Base-by-base conservation (phyloP, 2,888 invertebrate genomes). In the Mantis religiosa region DNA sequence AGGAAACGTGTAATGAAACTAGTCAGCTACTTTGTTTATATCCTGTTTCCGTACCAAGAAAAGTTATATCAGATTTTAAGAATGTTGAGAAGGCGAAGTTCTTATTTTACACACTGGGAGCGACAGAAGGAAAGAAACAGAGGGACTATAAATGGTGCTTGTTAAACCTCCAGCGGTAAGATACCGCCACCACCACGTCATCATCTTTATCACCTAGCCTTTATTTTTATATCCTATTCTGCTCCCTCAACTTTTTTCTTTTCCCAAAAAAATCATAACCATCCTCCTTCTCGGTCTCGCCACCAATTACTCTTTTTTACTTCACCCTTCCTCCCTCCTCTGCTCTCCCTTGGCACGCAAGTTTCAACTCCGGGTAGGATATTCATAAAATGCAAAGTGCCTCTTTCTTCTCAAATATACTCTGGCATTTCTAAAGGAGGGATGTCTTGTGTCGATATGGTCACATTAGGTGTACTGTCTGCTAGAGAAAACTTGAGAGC, bases 311-410 rank as follows among this genome's bases (percentile, higher is more conserved):
- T 83, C 84, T 81, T 83, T 34, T 84, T 83, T 81, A 30, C 54
- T 71, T 25, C 85, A 82, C 88, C 83, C 88, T 88, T 88, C 82
- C 82, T 88, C 82, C 82, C 84, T 47, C 83, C 88, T 14, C 47
- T 25, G 27, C 84, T 54, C 15, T 28, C 85, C 88, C 85, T 71
- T 71, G 41, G 28, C 41, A 81, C 87, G 34, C 28, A 47, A 27
- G 82, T 81, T 82, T 54, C 86, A n/a, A 25, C 83, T 71, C 20
- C 20, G 25, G 20, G 54, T 3, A 25, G 54, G 87, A 87, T 88
- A 90, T 90, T 90, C 90, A 90, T 89, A 90, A 90, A 90, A 90
- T 89, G 90, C 89, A 90, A 90, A 90, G 89, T 89, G 85, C 88
- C 83, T 89, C 89, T 89, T 90, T 90, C 82, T 87, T 85, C 47